phyloP scores from a whole-genome alignment of 1,140 invertebrate species.

The Zaprionus africanus region DNA sequence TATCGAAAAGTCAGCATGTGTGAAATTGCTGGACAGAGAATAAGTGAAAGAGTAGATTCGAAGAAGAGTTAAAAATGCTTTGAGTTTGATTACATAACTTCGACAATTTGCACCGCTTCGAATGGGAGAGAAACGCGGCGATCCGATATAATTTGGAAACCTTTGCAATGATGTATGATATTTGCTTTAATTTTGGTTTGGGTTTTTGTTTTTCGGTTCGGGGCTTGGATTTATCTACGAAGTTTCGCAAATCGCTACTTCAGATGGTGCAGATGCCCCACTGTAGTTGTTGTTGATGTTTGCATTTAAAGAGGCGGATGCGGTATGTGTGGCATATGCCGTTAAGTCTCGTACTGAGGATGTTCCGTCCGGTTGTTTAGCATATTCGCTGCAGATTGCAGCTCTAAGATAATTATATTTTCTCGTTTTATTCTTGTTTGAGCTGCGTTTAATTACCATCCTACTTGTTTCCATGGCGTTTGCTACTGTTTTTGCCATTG shows the following conservation, averaged over 20 bases:
- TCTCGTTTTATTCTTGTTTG: constrained; percentile 34
- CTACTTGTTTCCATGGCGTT: constrained; percentile 29
- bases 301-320: constrained; percentile 45
- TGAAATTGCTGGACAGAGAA: constrained; percentile 43
- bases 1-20: constrained; percentile 51
- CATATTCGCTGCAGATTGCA: constrained; percentile 70
- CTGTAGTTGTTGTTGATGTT: constrained; percentile 40
- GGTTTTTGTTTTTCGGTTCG: constrained; percentile 18
- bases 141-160: constrained; percentile 55
- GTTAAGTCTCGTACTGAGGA: constrained; percentile 40
- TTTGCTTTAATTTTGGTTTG: constrained; percentile 52
- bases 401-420: constrained; percentile 65
- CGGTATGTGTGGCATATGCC: constrained; percentile 44
- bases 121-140: constrained; percentile 26
- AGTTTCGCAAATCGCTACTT: constrained; percentile 57
- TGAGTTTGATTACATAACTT: constrained; percentile 68
- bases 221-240: background rate
- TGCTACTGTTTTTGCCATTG: constrained; percentile 20
- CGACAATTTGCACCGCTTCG: constrained; percentile 68
- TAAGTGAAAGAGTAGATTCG: constrained; percentile 7
- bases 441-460: constrained; percentile 65
- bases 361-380: constrained; percentile 66
- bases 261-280: constrained; percentile 34
- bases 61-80: constrained; percentile 13
- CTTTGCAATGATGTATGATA: constrained; percentile 72